Base-by-base conservation (phyloP, 1,140 invertebrate species). In the Zaprionus lachaisei region DNA sequence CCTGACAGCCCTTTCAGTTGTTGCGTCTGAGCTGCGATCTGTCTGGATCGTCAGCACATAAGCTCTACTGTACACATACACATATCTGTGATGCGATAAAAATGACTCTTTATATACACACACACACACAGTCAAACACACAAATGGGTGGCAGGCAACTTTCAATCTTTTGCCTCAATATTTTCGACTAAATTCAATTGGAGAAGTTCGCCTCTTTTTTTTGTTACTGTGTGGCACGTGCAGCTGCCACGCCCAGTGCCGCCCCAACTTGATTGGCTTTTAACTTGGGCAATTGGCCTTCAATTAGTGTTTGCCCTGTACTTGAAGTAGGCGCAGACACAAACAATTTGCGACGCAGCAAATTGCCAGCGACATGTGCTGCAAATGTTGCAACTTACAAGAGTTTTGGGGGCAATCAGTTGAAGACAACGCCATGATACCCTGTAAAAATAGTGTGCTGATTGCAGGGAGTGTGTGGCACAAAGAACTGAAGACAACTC, bases 11-110 rank as follows among this genome's bases (percentile, higher is more conserved):
- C 84, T 87, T 84, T 87, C 83, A 87, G 77, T 17, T 58, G 37
- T 61, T 77, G 72, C 34, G 62, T 71, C 80, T 86, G 77, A 86
- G 83, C 83, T 81, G 78, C 85, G 83, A 87, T 87, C 83, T 81
- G 83, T 89, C 84, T 72, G 84, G 81, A 89, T 89, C 84, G 81
- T 71, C 60, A 68, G 77, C 62, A 22, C 37, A 44, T 56, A 67
- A 56, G 14, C 28, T 49, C 47, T 47, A 26, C 71, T 72, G 15
- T 58, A 54, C 20, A 55, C 17, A 41, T 54, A 26, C 5, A 17
- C 28, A 38, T 63, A 51, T 28, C 24, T 22, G 22, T 24, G n/a
- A 17, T 56, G 54, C 22, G n/a, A 15, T 44, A 58, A 28, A 17
- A 14, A 28, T 34, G 5, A 31, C 44, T 15, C 17, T 31, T 64